Evolutionary conservation across 2,797 vertebrate species (phyloP).

Genomic region (Esox masquinongy): DNA sequence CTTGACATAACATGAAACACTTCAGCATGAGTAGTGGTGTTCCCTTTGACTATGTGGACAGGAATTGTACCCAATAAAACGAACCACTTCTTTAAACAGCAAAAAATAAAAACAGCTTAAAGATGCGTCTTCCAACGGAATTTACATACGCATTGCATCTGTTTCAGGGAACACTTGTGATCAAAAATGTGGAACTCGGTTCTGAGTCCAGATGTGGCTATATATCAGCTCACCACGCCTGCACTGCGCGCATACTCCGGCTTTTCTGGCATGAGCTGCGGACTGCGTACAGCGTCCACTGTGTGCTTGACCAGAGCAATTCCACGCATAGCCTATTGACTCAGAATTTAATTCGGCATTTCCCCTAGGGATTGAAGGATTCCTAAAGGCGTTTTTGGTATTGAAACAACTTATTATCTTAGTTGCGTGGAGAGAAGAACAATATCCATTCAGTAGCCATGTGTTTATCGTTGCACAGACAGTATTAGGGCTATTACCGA

Average conservation of each 20-base stretch:
- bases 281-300: neutral
- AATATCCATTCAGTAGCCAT: constrained; percentile 3
- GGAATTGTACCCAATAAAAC: constrained; percentile 36
- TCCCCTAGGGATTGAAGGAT: neutral
- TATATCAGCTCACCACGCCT: too few relatives aligned
- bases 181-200: constrained; percentile 57
- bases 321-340: neutral
- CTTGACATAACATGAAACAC: constrained; percentile 34
- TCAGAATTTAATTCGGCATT: neutral
- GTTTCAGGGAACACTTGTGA: constrained; percentile 50
- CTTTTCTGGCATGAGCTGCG: neutral
- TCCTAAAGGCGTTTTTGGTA: neutral
- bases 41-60: neutral
- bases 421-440: neutral
- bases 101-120: constrained; percentile 52
- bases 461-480: constrained; percentile 20
- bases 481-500: constrained; percentile 25
- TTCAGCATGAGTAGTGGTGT: constrained; percentile 22
- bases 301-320: neutral
- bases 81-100: constrained; percentile 4
- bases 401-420: neutral
- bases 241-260: constrained; percentile 25
- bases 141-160: constrained; percentile 70
- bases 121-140: constrained; percentile 62
- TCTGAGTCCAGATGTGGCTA: constrained; percentile 70